Evolutionary conservation across 1,140 invertebrate genomes (phyloP).

Genomic region (Asbolus verrucosus): DNA sequence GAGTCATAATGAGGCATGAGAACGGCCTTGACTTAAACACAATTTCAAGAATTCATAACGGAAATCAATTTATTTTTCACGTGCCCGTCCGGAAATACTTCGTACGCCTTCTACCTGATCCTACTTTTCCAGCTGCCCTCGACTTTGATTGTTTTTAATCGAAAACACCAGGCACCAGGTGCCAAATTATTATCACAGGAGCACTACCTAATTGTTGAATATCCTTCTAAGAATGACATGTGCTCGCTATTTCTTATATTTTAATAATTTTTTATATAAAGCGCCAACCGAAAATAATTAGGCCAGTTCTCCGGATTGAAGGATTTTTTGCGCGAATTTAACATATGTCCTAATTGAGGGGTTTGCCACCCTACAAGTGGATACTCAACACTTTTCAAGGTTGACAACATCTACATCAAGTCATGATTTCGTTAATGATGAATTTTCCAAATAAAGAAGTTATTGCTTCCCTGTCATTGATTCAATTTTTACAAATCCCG

Average conservation of each 20-base stretch:
- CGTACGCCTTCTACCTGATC: constrained; percentile 30
- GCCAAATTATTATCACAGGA: background rate
- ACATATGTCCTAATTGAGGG: constrained; percentile 19
- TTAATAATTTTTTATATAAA: constrained; percentile 25
- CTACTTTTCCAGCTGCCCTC: constrained; percentile 20
- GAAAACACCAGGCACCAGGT: background rate
- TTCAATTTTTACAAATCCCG: no score
- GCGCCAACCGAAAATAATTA: constrained; percentile 13
- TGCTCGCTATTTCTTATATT: constrained; percentile 23
- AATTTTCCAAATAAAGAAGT: no score
- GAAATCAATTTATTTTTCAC: constrained; percentile 37
- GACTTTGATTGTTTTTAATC: constrained; percentile 15
- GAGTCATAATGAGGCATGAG: constrained; percentile 4
- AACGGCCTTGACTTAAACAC: constrained; percentile 30
- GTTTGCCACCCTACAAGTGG: background rate
- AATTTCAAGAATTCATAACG: constrained; percentile 27
- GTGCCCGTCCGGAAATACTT: constrained; percentile 21
- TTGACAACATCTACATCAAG: no score
- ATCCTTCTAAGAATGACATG: constrained; percentile 32
- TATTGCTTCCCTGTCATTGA: no score
- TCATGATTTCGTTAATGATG: no score
- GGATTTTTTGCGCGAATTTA: constrained; percentile 14
- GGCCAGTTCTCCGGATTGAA: background rate
- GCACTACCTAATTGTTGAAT: background rate
- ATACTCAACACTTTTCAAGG: no score